Conservation (phyloP, 2,113 vertebrate species). For the Manacus vitellinus region DNA sequence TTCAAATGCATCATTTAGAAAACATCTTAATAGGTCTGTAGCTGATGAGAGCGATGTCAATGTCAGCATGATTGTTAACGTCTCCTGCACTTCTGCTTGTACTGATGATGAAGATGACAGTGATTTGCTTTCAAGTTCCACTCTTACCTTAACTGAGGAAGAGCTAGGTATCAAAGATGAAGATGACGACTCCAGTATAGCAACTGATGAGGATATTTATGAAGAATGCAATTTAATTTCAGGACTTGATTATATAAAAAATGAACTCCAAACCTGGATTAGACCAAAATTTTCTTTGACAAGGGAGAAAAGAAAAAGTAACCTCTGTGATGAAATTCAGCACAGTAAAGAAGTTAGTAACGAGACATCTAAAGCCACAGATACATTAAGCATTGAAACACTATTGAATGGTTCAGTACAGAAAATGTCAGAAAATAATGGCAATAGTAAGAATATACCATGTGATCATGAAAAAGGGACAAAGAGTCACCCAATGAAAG, state of each 20-base stretch:
- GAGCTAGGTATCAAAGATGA: conserved; percentile 90
- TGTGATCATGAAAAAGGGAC: conserved; percentile 32
- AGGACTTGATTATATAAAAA: conserved; percentile 92
- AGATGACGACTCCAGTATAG: conserved; percentile 84
- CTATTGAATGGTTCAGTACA: conserved; percentile 78
- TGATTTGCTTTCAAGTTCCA: conserved; percentile 96
- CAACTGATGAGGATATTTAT: conserved; percentile 88
- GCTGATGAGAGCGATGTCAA: conserved; percentile 88
- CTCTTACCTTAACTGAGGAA: conserved; percentile 95
- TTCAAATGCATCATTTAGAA: conserved; percentile 83
- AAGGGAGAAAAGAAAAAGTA: conserved; percentile 82
- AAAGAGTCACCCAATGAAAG: conserved; percentile 61
- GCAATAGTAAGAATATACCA: conserved; percentile 71
- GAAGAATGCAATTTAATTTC: conserved; percentile 86
- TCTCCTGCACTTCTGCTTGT: conserved; percentile 93
- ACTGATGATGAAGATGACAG: conserved; percentile 97
- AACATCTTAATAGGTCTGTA: conserved; percentile 78
- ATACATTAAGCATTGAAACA: conserved; percentile 72
- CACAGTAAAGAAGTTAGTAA: conserved; percentile 72
- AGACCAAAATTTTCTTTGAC: conserved; percentile 78
- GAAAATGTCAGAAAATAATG: conserved; percentile 77
- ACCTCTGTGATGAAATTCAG: conserved; percentile 83
- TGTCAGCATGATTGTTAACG: conserved; percentile 97
- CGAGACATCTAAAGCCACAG: conserved; percentile 59
- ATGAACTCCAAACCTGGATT: conserved; percentile 90